Percentiles rank a stretch among this genome's conserved stretches.
Evolutionary conservation across 2,888 invertebrate genomes (phyloP).

Genomic region (Pollenia amentaria): DNA sequence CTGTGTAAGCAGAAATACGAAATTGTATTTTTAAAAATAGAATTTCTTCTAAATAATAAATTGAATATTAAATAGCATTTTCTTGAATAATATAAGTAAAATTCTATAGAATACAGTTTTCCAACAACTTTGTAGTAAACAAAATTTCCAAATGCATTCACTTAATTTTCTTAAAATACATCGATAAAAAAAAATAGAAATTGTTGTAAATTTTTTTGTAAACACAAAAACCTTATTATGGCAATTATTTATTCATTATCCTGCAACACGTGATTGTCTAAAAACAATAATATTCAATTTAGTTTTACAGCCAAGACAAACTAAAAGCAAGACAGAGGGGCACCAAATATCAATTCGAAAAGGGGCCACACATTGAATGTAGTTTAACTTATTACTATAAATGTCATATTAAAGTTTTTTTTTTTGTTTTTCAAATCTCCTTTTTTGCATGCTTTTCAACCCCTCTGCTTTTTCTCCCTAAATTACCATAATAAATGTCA

Average conservation of each 20-base stretch:
- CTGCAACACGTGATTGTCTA: slow-evolving; percentile 30
- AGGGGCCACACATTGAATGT: not conserved
- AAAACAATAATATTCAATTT: slow-evolving; percentile 17
- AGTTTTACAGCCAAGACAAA: not conserved
- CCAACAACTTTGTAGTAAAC: not conserved
- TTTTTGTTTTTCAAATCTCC: not conserved
- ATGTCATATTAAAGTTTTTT: not conserved
- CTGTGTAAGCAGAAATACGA: not conserved
- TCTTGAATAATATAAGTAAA: not conserved
- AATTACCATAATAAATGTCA: slow-evolving; percentile 39
- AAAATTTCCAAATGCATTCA: not conserved
- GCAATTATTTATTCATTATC: slow-evolving; percentile 45
- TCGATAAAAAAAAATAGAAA: not conserved
- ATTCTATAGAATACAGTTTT: slow-evolving; percentile 1
- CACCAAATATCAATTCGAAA: not conserved
- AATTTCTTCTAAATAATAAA: not conserved
- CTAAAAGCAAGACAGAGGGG: not conserved
- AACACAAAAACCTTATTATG: slow-evolving; percentile 12
- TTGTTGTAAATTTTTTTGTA: slow-evolving; percentile 18
- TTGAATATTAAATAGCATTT: slow-evolving; percentile 1
- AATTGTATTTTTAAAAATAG: not conserved
- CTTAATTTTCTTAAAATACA: not conserved
- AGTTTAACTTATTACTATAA: not conserved
- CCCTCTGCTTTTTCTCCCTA: not conserved
- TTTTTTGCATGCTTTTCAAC: not conserved